Evolutionary conservation across 2,797 vertebrate species (phyloP).

Genomic region (Acanthiza pusilla): DNA sequence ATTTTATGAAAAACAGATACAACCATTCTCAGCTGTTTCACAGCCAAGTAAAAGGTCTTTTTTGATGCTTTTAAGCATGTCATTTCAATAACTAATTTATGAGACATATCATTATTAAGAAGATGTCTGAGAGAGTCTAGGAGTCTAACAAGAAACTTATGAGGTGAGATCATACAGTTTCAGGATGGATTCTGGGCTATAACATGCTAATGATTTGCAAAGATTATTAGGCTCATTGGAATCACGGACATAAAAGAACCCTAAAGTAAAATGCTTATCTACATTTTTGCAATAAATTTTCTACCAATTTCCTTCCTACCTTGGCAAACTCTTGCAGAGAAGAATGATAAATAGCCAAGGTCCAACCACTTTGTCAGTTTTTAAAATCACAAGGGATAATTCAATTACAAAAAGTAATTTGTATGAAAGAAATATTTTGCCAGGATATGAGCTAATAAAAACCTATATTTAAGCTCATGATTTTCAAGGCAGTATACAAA

Average conservation of each 20-base stretch:
- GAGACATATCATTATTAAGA: slow-evolving; percentile 24
- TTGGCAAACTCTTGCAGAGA: background rate
- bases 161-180: slow-evolving; percentile 35
- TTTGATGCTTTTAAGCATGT: slow-evolving; percentile 22
- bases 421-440: background rate
- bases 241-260: background rate
- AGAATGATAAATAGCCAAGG: slow-evolving; percentile 6
- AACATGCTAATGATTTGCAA: slow-evolving; percentile 37
- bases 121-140: background rate
- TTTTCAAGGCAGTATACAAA: background rate
- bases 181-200: slow-evolving; percentile 9
- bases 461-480: background rate
- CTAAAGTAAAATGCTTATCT: slow-evolving; percentile 39
- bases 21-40: background rate
- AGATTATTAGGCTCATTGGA: background rate
- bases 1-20: slow-evolving; percentile 32
- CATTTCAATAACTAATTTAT: slow-evolving; percentile 22
- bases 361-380: background rate
- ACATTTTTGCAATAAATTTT: slow-evolving; percentile 13
- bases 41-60: background rate
- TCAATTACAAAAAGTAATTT: background rate
- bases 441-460: slow-evolving; percentile 36
- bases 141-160: slow-evolving; percentile 31
- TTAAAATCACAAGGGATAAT: background rate
- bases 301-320: slow-evolving; percentile 29